Conservation (phyloP, 2,113 vertebrate species). For the Zingel zingel region DNA sequence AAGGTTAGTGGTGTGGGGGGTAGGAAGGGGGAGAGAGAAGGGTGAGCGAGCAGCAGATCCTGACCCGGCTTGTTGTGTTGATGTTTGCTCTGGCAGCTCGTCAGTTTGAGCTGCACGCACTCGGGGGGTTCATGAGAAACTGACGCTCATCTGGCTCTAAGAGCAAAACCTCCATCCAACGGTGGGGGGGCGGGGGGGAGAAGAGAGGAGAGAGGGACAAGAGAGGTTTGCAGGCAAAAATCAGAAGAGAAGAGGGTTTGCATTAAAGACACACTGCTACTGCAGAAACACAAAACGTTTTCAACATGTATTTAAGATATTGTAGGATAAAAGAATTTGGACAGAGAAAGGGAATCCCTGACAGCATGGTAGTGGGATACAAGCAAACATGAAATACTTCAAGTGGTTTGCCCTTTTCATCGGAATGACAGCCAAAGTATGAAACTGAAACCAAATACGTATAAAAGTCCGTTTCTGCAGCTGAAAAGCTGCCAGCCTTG, state of each 20-base stretch:
- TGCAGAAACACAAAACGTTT: not conserved
- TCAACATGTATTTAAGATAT: not conserved
- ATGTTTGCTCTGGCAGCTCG: constrained; percentile 67
- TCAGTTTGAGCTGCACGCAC: constrained; percentile 50
- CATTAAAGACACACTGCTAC: not conserved
- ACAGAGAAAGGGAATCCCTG: not conserved
- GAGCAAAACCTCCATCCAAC: constrained; percentile 15
- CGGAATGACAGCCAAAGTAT: not conserved
- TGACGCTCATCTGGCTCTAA: constrained; percentile 33
- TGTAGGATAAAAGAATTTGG: not conserved
- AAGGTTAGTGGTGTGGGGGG: not conserved
- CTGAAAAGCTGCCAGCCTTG: too few relatives aligned
- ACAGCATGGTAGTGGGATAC: not conserved
- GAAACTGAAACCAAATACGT: constrained; percentile 1
- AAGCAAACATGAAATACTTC: too few relatives aligned
- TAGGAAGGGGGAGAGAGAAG: not conserved
- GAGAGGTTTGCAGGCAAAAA: not conserved
- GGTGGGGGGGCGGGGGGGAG: not conserved
- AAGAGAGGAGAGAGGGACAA: not conserved
- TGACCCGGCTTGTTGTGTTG: constrained; percentile 60
- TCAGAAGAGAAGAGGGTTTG: too few relatives aligned
- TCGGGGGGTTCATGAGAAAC: constrained; percentile 74
- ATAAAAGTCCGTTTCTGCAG: not conserved
- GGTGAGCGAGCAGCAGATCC: constrained; percentile 9
- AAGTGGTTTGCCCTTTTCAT: not conserved